Conservation (phyloP, 2,888 invertebrate species). For the Hyposoter didymator region DNA sequence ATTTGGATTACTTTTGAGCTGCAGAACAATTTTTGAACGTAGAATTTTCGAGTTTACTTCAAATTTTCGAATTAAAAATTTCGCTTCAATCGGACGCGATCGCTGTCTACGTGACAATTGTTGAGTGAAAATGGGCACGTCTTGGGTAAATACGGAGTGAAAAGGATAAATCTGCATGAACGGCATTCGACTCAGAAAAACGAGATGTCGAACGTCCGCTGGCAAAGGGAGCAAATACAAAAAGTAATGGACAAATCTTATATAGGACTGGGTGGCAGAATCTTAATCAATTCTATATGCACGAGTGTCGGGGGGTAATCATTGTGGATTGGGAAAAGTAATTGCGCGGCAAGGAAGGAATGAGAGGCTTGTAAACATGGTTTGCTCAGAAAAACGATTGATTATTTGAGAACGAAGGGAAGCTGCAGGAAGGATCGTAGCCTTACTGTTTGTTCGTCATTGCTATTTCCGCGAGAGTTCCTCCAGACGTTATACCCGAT, state of each 20-base stretch:
- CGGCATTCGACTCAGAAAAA: neutral
- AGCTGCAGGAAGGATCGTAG: neutral
- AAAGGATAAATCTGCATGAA: neutral
- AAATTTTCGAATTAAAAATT: neutral
- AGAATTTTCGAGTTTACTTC: neutral
- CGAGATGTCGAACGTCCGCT: neutral
- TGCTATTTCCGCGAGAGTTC: slow-evolving; percentile 41
- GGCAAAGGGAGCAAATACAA: slow-evolving; percentile 13
- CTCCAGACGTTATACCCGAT: slow-evolving; percentile 22
- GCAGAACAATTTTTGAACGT: no score
- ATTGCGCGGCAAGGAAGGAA: slow-evolving; percentile 36
- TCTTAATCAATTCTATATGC: slow-evolving; percentile 47
- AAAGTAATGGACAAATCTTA: slow-evolving; percentile 3
- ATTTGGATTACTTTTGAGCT: no score
- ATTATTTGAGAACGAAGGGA: slow-evolving; percentile 30
- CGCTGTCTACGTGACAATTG: neutral
- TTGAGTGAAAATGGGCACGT: neutral
- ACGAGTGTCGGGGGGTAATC: slow-evolving; percentile 44
- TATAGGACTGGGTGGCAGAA: neutral
- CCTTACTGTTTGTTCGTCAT: slow-evolving; percentile 32
- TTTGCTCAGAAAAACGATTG: slow-evolving; percentile 50
- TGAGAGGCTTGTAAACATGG: slow-evolving; percentile 53
- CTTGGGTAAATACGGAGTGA: neutral
- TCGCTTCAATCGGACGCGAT: neutral
- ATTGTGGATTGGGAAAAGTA: slow-evolving; percentile 50